These are phyloP conservation scores for Gasterosteus nipponicus DNA, from an alignment of 2,113 vertebrate species.

Conservation along the genomic window DNA sequence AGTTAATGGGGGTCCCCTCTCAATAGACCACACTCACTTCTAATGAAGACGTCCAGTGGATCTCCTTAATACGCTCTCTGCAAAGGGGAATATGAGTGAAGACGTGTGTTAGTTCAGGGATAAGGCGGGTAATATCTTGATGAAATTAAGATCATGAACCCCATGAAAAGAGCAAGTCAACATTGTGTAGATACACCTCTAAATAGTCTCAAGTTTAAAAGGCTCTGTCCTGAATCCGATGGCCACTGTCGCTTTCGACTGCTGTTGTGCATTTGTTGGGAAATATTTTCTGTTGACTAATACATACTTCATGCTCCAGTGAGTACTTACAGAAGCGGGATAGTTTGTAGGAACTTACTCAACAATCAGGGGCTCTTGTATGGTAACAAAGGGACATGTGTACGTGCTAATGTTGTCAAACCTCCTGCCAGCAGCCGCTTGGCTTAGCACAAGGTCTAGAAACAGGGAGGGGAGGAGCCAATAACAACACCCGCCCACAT, in stretches of 20 bases:
- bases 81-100: neutral
- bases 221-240: neutral
- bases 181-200: neutral
- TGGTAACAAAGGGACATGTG: neutral
- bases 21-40: neutral
- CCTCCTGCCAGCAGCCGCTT: neutral
- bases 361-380: neutral
- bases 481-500: neutral
- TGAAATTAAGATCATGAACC: neutral
- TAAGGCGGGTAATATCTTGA: neutral
- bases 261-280: neutral
- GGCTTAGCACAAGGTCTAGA: neutral
- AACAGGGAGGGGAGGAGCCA: neutral
- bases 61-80: neutral
- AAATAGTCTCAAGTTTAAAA: neutral
- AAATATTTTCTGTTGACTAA: neutral
- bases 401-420: neutral
- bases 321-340: neutral
- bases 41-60: neutral
- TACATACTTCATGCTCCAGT: neutral
- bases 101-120: neutral
- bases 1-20: neutral
- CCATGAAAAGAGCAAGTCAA: neutral
- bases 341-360: no score
- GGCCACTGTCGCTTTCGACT: neutral